A percentile compares a stretch with the other conserved stretches of the same genome.
These are phyloP conservation scores for Coturnix japonica DNA, from an alignment of 2,113 vertebrate genomes.

Conservation along the genomic window DNA sequence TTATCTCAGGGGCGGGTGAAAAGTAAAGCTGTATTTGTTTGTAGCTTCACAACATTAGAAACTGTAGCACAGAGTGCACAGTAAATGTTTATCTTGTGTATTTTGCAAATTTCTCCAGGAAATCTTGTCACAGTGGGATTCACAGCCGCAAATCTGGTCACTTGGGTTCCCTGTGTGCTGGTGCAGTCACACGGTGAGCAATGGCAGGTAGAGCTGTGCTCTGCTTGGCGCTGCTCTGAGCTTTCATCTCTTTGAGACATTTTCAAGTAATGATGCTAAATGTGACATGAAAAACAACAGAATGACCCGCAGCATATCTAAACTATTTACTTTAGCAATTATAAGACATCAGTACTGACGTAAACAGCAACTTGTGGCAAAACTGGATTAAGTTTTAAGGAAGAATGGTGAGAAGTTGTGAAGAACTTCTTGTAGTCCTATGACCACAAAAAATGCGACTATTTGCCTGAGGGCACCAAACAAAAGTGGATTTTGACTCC, in stretches of 20 bases:
- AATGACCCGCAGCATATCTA: background rate
- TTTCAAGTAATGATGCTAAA: background rate
- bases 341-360: background rate
- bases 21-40: background rate
- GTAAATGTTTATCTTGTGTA: background rate
- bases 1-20: background rate
- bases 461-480: background rate
- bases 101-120: background rate
- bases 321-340: background rate
- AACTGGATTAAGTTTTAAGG: background rate
- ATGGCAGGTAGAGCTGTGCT: background rate
- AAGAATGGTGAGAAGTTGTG: background rate
- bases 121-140: background rate
- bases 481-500: background rate
- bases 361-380: background rate
- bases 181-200: too few relatives aligned
- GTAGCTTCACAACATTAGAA: background rate
- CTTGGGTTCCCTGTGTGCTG: background rate
- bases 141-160: background rate
- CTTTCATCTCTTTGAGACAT: background rate
- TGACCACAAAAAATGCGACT: background rate
- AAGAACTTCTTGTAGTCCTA: background rate
- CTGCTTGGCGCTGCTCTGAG: background rate
- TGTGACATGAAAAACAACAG: background rate
- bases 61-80: background rate